These are phyloP conservation scores for Ylistrum balloti DNA, from an alignment of 1,140 invertebrate genomes.

Conservation along the genomic window DNA sequence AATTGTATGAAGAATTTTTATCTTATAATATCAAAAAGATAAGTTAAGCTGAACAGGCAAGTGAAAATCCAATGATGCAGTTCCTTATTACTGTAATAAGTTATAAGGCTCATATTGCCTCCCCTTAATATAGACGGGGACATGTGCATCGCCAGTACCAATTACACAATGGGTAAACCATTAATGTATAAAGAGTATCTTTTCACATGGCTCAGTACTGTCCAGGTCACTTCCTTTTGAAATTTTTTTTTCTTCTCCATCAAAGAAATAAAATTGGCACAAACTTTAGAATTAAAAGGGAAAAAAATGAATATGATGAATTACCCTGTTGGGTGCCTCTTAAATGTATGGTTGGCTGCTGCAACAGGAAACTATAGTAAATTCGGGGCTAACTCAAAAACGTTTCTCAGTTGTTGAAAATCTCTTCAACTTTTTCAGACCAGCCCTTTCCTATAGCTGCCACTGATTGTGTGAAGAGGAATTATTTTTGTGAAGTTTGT, in stretches of 20 bases:
- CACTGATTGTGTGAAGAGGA: too few species aligned
- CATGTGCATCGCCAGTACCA: neutral
- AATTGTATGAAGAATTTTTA: too few species aligned
- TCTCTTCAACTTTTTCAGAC: too few species aligned
- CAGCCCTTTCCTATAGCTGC: too few species aligned
- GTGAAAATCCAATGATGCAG: neutral
- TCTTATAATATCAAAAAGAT: neutral
- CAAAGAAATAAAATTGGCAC: neutral
- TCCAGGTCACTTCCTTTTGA: neutral
- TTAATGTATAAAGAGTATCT: too few species aligned
- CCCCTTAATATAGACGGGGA: neutral
- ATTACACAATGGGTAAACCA: neutral
- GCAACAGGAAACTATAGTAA: slow-evolving; percentile 8
- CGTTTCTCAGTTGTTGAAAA: too few species aligned
- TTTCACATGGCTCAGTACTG: neutral
- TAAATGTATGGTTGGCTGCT: neutral
- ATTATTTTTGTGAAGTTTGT: too few species aligned
- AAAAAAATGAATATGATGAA: neutral
- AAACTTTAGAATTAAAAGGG: neutral
- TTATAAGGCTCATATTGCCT: neutral
- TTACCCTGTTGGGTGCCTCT: neutral
- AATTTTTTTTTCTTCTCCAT: neutral
- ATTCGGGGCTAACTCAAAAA: neutral
- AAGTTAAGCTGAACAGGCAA: slow-evolving; percentile 1
- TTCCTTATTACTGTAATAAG: neutral